phyloP scores from a whole-genome alignment of 2,797 vertebrate genomes.

The Myripristis jacobus region DNA sequence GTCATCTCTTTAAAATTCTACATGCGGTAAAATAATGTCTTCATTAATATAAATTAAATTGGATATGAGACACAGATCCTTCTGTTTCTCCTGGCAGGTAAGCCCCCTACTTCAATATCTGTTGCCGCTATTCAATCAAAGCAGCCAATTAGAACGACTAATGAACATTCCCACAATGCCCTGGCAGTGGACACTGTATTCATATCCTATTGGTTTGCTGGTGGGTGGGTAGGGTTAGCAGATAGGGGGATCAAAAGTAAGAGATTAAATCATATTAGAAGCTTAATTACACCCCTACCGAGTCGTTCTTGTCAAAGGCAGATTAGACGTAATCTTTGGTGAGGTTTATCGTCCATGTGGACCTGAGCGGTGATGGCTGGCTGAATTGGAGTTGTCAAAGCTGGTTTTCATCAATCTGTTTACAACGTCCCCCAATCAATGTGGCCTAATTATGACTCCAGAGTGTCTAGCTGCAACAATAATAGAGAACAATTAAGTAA shows the following conservation, averaged over 20 bases:
- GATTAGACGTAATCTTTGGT: slow-evolving; percentile 53
- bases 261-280: slow-evolving; percentile 66
- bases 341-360: slow-evolving; percentile 56
- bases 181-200: background rate
- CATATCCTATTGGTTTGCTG: slow-evolving; percentile 17
- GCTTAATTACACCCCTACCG: slow-evolving; percentile 55
- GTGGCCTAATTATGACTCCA: slow-evolving; percentile 69
- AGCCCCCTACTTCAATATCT: slow-evolving; percentile 43
- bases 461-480: slow-evolving; percentile 40
- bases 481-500: slow-evolving; percentile 51
- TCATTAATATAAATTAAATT: slow-evolving; percentile 51
- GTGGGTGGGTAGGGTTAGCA: background rate
- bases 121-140: slow-evolving; percentile 45
- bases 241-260: slow-evolving; percentile 39
- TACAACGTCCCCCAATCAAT: slow-evolving; percentile 64
- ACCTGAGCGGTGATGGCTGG: slow-evolving; percentile 49
- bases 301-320: slow-evolving; percentile 47
- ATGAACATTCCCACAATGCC: slow-evolving; percentile 54
- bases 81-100: slow-evolving; percentile 45
- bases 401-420: slow-evolving; percentile 74
- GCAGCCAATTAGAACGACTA: slow-evolving; percentile 66
- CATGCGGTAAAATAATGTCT: slow-evolving; percentile 26
- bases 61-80: slow-evolving; percentile 24
- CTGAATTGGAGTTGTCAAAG: slow-evolving; percentile 72
- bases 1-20: slow-evolving; percentile 40